A percentile compares a stretch with the other conserved stretches of the same genome.
Evolutionary conservation across 2,797 vertebrate genomes (phyloP).

Genomic region (Dryobates pubescens): DNA sequence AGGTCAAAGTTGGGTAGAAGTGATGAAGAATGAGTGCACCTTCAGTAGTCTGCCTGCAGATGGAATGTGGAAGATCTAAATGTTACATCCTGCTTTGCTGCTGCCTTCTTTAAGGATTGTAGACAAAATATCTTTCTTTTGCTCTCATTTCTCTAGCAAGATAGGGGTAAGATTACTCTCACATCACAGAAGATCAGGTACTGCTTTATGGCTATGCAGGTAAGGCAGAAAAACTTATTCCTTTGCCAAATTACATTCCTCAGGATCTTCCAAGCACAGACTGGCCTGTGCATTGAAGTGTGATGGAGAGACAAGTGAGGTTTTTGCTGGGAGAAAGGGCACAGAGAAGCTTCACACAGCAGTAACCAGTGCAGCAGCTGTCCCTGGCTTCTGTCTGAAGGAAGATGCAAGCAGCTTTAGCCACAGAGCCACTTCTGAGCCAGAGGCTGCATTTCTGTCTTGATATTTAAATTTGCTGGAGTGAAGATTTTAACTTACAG

Average conservation of each 20-base stretch:
- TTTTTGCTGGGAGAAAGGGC: background rate
- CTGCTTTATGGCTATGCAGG: background rate
- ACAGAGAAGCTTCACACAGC: background rate
- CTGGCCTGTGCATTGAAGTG: fast-evolving
- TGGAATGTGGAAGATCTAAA: background rate
- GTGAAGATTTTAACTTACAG: background rate
- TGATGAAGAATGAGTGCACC: background rate
- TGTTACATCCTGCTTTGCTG: background rate
- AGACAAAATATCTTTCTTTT: background rate
- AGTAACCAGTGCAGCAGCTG: background rate
- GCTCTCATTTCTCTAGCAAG: background rate
- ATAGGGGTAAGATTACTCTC: background rate
- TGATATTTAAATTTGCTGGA: fast-evolving
- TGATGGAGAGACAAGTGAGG: background rate
- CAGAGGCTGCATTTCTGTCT: background rate
- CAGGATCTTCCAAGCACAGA: background rate
- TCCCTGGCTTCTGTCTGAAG: background rate
- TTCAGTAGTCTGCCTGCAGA: background rate
- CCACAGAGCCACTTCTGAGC: background rate
- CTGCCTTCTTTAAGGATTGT: background rate
- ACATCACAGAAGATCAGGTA: fast-evolving
- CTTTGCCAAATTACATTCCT: background rate
- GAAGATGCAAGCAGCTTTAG: background rate
- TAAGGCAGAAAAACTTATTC: background rate
- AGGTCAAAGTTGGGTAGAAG: background rate